Conservation (phyloP, 1,140 invertebrate genomes). For the Drosophila orosa region DNA sequence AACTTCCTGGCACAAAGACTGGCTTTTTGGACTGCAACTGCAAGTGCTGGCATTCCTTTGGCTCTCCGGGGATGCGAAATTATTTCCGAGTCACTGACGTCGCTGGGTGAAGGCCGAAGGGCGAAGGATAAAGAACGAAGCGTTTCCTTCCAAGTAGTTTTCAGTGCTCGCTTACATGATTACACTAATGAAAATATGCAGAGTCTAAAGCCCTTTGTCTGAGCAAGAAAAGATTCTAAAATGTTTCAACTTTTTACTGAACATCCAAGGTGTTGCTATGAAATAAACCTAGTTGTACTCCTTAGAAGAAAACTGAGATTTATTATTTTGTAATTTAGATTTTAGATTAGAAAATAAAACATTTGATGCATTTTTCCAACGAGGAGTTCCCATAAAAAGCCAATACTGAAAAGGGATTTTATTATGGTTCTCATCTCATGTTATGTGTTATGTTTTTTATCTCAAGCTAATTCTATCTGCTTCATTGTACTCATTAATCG, state of each 20-base stretch:
- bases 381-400: background rate
- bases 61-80: slow-evolving; percentile 67
- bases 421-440: background rate
- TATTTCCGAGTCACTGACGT: slow-evolving; percentile 62
- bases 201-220: background rate
- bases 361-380: background rate
- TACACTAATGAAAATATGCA: slow-evolving; percentile 10
- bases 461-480: background rate
- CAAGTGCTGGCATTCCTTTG: slow-evolving; percentile 62
- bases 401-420: background rate
- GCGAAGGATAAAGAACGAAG: slow-evolving; percentile 3
- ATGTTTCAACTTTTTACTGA: background rate
- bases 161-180: slow-evolving; percentile 1
- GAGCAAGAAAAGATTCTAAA: background rate
- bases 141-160: slow-evolving; percentile 6
- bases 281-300: background rate
- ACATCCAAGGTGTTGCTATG: background rate
- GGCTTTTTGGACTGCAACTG: slow-evolving; percentile 67
- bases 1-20: slow-evolving; percentile 70
- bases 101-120: slow-evolving; percentile 47
- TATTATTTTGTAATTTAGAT: no score
- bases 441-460: background rate
- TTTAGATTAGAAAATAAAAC: no score
- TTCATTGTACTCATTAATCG: background rate
- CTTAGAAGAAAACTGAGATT: background rate